Percentiles rank a stretch among this genome's conserved stretches.
phyloP scores from a whole-genome alignment of 2,113 vertebrate genomes.

The Tyto alba region DNA sequence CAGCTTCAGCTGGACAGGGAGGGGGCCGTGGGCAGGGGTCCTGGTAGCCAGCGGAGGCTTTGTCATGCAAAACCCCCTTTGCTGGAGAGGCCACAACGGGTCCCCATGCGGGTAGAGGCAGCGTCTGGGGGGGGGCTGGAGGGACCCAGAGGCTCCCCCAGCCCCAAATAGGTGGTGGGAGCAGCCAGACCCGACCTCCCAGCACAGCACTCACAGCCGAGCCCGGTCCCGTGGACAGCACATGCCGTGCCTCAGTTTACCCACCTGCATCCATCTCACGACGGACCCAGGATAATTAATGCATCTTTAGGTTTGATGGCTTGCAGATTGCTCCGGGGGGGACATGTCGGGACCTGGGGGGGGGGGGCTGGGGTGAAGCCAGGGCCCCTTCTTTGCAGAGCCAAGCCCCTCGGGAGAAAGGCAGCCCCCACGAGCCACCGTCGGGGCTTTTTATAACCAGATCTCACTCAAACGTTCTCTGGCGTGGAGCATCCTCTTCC shows the following conservation, averaged over 20 bases:
- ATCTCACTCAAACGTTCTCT: background rate
- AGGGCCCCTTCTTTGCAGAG: background rate
- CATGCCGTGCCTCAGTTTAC: background rate
- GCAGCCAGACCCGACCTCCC: background rate
- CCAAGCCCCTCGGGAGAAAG: background rate
- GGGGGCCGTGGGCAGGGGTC: background rate
- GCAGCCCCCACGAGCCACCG: background rate
- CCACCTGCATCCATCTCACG: fast-evolving
- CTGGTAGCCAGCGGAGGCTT: background rate
- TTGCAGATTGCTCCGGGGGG: background rate
- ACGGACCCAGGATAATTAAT: fast-evolving
- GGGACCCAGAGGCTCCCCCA: background rate
- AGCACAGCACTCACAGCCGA: fast-evolving
- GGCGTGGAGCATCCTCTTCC: background rate
- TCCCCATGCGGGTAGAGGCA: background rate
- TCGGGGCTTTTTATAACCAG: background rate
- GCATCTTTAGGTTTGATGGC: too few relatives aligned
- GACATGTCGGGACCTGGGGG: fast-evolving
- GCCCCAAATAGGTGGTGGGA: background rate
- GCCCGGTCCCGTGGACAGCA: background rate
- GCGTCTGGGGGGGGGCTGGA: background rate
- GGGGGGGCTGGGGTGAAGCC: background rate
- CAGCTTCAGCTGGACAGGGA: background rate
- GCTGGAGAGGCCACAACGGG: fast-evolving
- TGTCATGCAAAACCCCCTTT: background rate